Base-by-base conservation (phyloP, 2,888 invertebrate species). In the Phoenoteleia sp. region DNA sequence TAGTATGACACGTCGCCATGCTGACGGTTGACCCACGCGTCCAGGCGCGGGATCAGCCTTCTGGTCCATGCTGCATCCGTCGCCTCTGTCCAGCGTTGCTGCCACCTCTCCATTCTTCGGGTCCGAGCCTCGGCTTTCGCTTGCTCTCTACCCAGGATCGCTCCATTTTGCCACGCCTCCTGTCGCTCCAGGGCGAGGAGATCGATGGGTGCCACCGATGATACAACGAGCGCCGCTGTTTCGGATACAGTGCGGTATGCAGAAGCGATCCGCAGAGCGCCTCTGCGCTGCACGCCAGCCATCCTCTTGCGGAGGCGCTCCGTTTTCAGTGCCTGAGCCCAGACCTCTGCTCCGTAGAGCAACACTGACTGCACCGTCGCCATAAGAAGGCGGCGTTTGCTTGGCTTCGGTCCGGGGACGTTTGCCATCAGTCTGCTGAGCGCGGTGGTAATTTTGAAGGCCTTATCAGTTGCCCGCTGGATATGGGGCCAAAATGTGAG, bases 1-100 rank as follows among this genome's bases (percentile, higher is more conserved):
- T 54, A 27, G 15, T 54, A 27, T 5, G 23, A n/a, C 2, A 54
- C 36, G 27, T 87, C 86, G 3, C 87, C 89, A 52, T 87, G 85
- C 19, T 79, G 58, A 3, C 87, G 54, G 3, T 72, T 15, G 2
- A 74, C 60, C 88, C 87, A 88, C 9, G 36, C 11, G 1, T 23
- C 76, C 0, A 88, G 84, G 0, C 19, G 15, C 15, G 45, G 27
- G 23, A 67, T 67, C 0, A 88, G 56, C 42, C 52, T 54, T 15
- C 11, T 52, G 0, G 88, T 87, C 88, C 86, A 88, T 81, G 0
- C 42, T 13, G 0, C 7, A 33, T 39, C n/a, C n/a, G n/a, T n/a
- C n/a, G n/a, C 33, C 11, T 3, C 9, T 1, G 4, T 3, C 6
- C 9, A 33, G 9, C 33, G 33, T 9, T 33, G 33, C 9, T 33